Percentiles rank a stretch among this genome's conserved stretches.
Conservation (phyloP, 2,888 invertebrate species). For the Apamea monoglypha region DNA sequence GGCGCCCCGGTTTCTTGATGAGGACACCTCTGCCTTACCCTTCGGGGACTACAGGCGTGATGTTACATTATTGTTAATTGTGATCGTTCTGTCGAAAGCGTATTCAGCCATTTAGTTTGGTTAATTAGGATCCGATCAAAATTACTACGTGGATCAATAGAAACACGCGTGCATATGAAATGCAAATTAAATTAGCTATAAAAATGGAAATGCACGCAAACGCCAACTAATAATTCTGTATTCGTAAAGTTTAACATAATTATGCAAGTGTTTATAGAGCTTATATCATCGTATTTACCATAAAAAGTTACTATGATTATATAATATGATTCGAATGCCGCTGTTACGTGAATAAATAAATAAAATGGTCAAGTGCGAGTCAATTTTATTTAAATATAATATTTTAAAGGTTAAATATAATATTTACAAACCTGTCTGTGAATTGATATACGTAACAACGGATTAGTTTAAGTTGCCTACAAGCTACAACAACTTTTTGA, state of each 20-base stretch:
- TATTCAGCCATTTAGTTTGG: neutral
- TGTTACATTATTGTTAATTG: neutral
- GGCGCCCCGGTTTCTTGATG: too few relatives aligned
- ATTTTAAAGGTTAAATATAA: neutral
- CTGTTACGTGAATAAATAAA: constrained; percentile 21
- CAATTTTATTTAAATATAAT: neutral
- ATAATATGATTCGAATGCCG: constrained; percentile 12
- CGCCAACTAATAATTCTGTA: constrained; percentile 36
- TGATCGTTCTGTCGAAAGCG: neutral
- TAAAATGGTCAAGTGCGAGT: constrained; percentile 17
- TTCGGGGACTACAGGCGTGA: too few relatives aligned
- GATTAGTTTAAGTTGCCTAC: neutral
- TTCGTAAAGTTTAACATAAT: constrained; percentile 45
- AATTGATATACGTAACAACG: neutral
- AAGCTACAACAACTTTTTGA: neutral
- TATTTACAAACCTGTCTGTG: neutral
- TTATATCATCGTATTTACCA: constrained; percentile 40
- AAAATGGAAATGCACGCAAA: constrained; percentile 48
- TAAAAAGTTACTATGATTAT: constrained; percentile 27
- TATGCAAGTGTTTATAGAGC: constrained; percentile 46
- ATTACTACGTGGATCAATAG: constrained; percentile 35
- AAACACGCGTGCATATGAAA: constrained; percentile 28
- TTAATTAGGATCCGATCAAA: constrained; percentile 22
- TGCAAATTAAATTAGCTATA: constrained; percentile 52
- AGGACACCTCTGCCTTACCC: too few relatives aligned